A percentile compares a stretch with the other conserved stretches of the same genome.
These are phyloP conservation scores for Eulemur coronatus DNA, from an alignment of 2,797 vertebrate species.

Conservation along the genomic window DNA sequence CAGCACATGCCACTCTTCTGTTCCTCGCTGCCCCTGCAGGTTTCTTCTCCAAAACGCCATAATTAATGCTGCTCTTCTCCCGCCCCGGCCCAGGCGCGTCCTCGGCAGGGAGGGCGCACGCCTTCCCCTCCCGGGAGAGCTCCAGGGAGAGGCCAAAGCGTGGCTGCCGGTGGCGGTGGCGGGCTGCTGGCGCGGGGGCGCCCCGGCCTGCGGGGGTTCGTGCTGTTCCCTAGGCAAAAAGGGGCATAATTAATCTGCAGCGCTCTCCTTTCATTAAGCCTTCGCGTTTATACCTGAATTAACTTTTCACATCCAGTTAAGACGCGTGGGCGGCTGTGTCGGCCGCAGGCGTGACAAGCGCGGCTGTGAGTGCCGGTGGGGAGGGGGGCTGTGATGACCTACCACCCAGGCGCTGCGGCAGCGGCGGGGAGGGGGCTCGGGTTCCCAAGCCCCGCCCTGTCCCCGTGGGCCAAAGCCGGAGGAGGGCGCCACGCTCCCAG, in stretches of 20 bases:
- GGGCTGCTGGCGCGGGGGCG: neutral
- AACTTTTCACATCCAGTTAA: constrained; percentile 75
- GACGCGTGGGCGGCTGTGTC: constrained; percentile 12
- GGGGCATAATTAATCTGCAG: constrained; percentile 76
- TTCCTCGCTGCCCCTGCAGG: constrained; percentile 27
- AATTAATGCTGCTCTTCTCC: constrained; percentile 68
- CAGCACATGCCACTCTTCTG: fast-evolving
- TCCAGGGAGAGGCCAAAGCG: neutral
- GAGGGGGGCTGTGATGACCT: neutral
- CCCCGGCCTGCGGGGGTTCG: fast-evolving
- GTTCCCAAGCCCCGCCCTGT: neutral
- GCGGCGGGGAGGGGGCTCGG: too few species aligned
- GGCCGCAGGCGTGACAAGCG: neutral
- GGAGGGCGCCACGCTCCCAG: fast-evolving
- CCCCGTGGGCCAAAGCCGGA: neutral
- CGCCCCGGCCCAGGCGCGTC: constrained; percentile 21
- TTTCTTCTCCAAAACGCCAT: constrained; percentile 63
- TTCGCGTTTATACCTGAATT: constrained; percentile 78
- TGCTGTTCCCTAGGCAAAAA: constrained; percentile 64
- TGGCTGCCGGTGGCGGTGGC: neutral
- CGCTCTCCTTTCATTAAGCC: constrained; percentile 72
- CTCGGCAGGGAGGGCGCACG: constrained; percentile 61
- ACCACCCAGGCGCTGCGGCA: neutral
- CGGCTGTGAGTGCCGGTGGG: neutral
- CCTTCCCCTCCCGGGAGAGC: constrained; percentile 47